These are phyloP conservation scores for Apamea sordens DNA, from an alignment of 2,888 invertebrate species.

Conservation along the genomic window DNA sequence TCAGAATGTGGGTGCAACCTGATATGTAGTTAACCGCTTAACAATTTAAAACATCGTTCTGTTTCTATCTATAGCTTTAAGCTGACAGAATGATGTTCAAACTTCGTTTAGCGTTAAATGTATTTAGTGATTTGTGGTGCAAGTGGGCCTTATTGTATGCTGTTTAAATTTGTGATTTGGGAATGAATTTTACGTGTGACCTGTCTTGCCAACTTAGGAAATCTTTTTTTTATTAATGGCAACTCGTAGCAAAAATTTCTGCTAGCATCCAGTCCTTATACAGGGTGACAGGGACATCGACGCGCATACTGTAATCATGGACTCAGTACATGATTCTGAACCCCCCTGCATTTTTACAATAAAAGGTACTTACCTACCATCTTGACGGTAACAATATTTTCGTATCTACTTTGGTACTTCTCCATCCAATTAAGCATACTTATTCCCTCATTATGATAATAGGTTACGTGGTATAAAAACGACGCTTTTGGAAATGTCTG, in stretches of 20 bases:
- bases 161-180: constrained; percentile 37
- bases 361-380: too few relatives aligned
- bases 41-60: neutral
- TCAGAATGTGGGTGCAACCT: neutral
- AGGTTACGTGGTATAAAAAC: too few relatives aligned
- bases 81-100: neutral
- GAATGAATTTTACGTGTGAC: constrained; percentile 40
- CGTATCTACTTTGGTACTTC: too few relatives aligned
- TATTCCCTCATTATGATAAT: too few relatives aligned
- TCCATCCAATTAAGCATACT: too few relatives aligned
- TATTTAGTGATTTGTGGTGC: neutral
- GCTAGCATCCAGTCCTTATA: neutral
- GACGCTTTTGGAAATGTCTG: too few relatives aligned
- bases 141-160: constrained; percentile 23
- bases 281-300: too few relatives aligned
- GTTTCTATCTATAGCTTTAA: neutral
- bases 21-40: neutral
- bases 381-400: too few relatives aligned
- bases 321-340: too few relatives aligned
- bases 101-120: constrained; percentile 2
- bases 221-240: neutral
- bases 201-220: constrained; percentile 3
- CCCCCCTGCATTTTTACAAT: too few relatives aligned
- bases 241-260: neutral
- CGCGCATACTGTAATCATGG: too few relatives aligned